Evolutionary conservation across 2,888 invertebrate genomes (phyloP), one percentile per base, ranked within the genome.

Genomic region (Clepsis dumicolana): DNA sequence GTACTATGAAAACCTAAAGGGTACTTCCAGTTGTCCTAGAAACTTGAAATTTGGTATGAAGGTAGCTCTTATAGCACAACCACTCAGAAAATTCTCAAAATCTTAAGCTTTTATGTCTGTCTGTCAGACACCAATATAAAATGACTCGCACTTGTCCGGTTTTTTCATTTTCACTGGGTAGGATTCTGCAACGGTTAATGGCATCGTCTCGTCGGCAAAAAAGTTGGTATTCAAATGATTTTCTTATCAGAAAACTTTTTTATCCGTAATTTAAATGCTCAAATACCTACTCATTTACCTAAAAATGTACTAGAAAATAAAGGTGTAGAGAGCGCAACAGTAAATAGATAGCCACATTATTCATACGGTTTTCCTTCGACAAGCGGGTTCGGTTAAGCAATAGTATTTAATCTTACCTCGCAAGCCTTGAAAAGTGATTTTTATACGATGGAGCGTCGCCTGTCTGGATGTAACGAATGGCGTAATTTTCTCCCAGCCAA

Each of bases 381-480:
- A 32, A n/a, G 61, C 21, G 10, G 56, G 16, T 56, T 14, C n/a
- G 35, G 25, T 10, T 44, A 62, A 52, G 63, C 53, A 61, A 66
- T 53, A 56, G 63, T 64, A 52, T 57, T 64, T 59, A 64, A 68
- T 68, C 63, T 64, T 24, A 32, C 41, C 52, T 52, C 38, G 27
- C 16, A 8, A 61, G 48, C 44, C 59, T 29, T 59, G 54, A 63
- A 62, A 67, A 67, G 32, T 56, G 68, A 59, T 68, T 68, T 68
- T 68, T 68, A 67, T 67, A 68, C 63, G 63, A 68, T 59, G 68
- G 68, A 69, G 71, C 62, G 75, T 73, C 75, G 75, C 75, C 75
- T 75, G 76, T 76, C 77, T 74, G 74, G 71, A 70, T 74, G 80
- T 82, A 81, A 83, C 73, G 73, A 80, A 86, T 82, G 77, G 76